A percentile compares a stretch with the other conserved stretches of the same genome.
Conservation (phyloP, 1,140 invertebrate species). For the Drosophila bifasciata region DNA sequence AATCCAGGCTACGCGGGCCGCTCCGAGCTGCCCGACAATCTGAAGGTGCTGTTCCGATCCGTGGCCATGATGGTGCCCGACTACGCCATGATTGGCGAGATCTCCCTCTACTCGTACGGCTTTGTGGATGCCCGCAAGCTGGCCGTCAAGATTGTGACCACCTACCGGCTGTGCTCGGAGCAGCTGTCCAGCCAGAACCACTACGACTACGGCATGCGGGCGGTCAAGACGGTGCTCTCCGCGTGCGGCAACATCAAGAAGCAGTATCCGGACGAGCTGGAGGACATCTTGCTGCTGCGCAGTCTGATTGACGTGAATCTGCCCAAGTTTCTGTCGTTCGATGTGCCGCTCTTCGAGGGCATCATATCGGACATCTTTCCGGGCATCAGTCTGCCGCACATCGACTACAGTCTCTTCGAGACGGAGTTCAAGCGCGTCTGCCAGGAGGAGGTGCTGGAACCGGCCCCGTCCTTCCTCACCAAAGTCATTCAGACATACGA, state of each 20-base stretch:
- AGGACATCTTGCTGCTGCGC: conserved; percentile 90
- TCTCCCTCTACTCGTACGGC: conserved; percentile 95
- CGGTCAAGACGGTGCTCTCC: conserved; percentile 92
- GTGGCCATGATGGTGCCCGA: conserved; percentile 98
- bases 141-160: conserved; percentile 94
- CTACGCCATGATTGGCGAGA: conserved; percentile 96
- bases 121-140: conserved; percentile 92
- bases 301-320: conserved; percentile 97
- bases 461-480: conserved; percentile 88
- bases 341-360: conserved; percentile 95
- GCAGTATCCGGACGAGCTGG: conserved; percentile 92
- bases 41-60: conserved; percentile 95
- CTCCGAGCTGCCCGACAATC: conserved; percentile 91
- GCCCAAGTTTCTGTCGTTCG: conserved; percentile 95
- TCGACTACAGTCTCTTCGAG: conserved; percentile 89
- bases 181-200: conserved; percentile 94
- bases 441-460: conserved; percentile 89
- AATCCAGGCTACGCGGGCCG: conserved; percentile 94
- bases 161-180: conserved; percentile 94
- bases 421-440: conserved; percentile 85
- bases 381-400: conserved; percentile 89
- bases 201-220: conserved; percentile 95
- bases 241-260: conserved; percentile 95
- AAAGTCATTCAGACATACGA: conserved; percentile 91
- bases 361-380: conserved; percentile 97